Percentiles rank a stretch among this genome's conserved stretches.
Evolutionary conservation across 2,888 invertebrate genomes (phyloP).

Genomic region (Dolomedes plantarius): DNA sequence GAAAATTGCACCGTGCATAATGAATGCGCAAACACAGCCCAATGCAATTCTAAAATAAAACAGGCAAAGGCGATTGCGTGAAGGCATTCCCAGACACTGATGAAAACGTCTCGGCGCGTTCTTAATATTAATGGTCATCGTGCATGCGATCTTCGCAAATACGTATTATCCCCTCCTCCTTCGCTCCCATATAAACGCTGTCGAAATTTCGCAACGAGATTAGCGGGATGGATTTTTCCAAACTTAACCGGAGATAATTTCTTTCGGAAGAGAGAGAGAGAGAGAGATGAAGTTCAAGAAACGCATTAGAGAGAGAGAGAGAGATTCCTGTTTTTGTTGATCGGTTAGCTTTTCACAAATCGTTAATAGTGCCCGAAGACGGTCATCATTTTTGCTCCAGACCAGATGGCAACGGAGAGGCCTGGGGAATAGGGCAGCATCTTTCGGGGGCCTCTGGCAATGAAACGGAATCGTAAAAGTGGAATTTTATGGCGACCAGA

Average conservation of each 20-base stretch:
- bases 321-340: constrained; percentile 19
- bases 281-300: constrained; percentile 35
- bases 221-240: not conserved
- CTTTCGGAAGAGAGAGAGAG: too few species aligned
- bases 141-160: not conserved
- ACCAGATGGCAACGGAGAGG: constrained; percentile 48
- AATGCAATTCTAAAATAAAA: too few species aligned
- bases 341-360: constrained; percentile 36
- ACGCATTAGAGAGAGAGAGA: too few species aligned
- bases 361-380: constrained; percentile 60
- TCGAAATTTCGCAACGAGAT: not conserved
- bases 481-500: constrained; percentile 52
- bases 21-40: too few species aligned
- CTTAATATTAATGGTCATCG: not conserved
- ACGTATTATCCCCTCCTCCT: too few species aligned
- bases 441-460: constrained; percentile 52
- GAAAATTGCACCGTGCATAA: too few species aligned
- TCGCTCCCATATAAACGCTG: too few species aligned
- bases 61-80: not conserved
- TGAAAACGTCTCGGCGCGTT: too few species aligned
- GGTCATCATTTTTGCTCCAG: constrained; percentile 47
- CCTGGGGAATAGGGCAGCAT: constrained; percentile 28
- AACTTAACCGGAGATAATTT: constrained; percentile 24
- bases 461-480: constrained; percentile 64
- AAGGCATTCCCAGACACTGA: not conserved